Percentiles rank a stretch among this genome's conserved stretches.
Evolutionary conservation across 1,140 invertebrate genomes (phyloP).

Genomic region (Centruroides vittatus): DNA sequence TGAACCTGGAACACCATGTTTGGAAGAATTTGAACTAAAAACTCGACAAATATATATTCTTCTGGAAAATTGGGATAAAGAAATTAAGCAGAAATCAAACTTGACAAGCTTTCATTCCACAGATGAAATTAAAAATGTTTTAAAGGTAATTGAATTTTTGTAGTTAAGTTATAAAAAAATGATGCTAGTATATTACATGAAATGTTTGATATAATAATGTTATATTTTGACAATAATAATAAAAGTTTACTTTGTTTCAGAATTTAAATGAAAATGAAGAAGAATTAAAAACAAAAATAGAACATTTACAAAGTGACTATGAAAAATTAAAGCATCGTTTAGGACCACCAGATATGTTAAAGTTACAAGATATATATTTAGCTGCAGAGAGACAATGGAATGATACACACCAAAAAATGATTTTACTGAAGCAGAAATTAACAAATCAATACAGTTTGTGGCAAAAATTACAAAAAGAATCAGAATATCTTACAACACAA

Average conservation of each 20-base stretch:
- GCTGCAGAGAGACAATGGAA: no score
- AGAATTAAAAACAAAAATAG: slow-evolving; percentile 5
- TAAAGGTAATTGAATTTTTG: no score
- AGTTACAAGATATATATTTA: no score
- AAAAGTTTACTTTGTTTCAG: slow-evolving; percentile 1
- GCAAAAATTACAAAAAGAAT: no score
- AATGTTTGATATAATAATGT: not conserved
- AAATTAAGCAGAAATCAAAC: not conserved
- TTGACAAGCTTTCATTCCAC: slow-evolving; percentile 5
- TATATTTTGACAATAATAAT: not conserved
- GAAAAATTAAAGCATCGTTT: not conserved
- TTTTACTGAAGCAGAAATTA: no score
- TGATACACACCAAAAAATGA: no score
- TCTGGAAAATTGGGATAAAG: not conserved
- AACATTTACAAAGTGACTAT: slow-evolving; percentile 3
- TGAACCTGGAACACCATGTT: slow-evolving; percentile 11
- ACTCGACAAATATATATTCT: not conserved
- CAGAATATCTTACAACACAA: no score
- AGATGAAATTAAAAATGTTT: no score
- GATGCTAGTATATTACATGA: no score
- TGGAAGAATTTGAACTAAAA: slow-evolving; percentile 8
- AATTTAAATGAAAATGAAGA: slow-evolving; percentile 5
- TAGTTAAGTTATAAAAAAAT: no score
- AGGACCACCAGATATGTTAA: not conserved
- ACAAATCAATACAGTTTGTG: no score